phyloP scores from a whole-genome alignment of 2,113 vertebrate genomes.

The Microcebus ravelobensis region DNA sequence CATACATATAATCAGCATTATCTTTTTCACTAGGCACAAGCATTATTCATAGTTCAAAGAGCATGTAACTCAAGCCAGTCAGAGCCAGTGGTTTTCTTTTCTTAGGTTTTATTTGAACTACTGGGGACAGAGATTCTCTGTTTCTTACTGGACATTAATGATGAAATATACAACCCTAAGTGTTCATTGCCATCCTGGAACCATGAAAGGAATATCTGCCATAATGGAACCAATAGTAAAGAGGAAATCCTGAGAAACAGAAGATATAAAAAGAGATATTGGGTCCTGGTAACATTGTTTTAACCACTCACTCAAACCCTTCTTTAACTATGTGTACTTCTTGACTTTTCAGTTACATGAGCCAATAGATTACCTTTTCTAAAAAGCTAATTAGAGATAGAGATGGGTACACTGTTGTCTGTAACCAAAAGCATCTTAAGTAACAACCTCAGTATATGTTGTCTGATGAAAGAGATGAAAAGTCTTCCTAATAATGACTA shows the following conservation, averaged over 20 bases:
- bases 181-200: background rate
- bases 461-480: background rate
- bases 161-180: background rate
- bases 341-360: background rate
- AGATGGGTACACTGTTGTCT: background rate
- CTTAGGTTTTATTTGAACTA: background rate
- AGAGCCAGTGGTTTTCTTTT: background rate
- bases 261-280: background rate
- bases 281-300: background rate
- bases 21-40: background rate
- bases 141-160: background rate
- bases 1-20: background rate
- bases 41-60: background rate
- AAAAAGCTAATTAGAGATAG: background rate
- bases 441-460: background rate
- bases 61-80: background rate
- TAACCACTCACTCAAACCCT: background rate
- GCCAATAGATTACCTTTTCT: background rate
- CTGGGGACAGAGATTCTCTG: background rate
- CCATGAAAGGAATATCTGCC: background rate
- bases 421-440: background rate
- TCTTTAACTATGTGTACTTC: background rate
- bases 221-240: background rate
- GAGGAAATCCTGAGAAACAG: background rate
- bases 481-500: constrained; percentile 2